A percentile compares a stretch with the other conserved stretches of the same genome.
phyloP scores from a whole-genome alignment of 2,797 vertebrate species.

The Hemitrygon akajei region DNA sequence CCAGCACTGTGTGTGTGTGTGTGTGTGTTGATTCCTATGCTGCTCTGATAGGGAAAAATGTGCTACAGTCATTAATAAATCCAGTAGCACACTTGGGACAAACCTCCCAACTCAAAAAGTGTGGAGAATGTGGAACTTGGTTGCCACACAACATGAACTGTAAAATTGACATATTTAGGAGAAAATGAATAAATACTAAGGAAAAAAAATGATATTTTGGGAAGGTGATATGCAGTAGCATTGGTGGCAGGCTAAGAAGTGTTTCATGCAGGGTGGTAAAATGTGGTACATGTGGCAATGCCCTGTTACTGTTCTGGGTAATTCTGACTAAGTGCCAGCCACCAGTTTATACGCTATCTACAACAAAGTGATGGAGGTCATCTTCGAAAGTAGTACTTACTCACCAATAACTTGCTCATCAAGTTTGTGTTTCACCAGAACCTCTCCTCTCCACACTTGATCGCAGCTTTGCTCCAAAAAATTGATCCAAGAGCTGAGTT shows the following conservation, averaged over 20 bases:
- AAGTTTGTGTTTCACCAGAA: too few relatives aligned
- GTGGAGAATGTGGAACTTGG: not conserved
- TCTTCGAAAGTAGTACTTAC: too few relatives aligned
- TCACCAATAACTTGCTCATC: too few relatives aligned
- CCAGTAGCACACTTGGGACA: not conserved
- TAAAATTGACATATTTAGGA: not conserved
- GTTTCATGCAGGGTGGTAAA: not conserved
- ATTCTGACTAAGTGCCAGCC: not conserved
- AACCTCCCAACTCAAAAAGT: not conserved
- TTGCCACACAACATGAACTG: not conserved
- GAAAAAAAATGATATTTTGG: not conserved
- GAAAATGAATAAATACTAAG: not conserved
- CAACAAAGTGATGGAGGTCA: too few relatives aligned
- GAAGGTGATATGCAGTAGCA: not conserved
- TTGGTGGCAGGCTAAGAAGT: not conserved
- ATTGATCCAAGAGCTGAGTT: too few relatives aligned
- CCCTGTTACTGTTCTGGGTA: not conserved
- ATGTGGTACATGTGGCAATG: not conserved
- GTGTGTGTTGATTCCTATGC: too few relatives aligned
- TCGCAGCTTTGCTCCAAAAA: too few relatives aligned
- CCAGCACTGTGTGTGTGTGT: too few relatives aligned
- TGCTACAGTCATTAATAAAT: not conserved
- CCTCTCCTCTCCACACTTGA: too few relatives aligned
- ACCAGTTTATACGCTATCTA: too few relatives aligned
- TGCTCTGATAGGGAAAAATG: not conserved